These are phyloP conservation scores for Azorinus chamasolen DNA, from an alignment of 2,888 invertebrate species.

Conservation along the genomic window DNA sequence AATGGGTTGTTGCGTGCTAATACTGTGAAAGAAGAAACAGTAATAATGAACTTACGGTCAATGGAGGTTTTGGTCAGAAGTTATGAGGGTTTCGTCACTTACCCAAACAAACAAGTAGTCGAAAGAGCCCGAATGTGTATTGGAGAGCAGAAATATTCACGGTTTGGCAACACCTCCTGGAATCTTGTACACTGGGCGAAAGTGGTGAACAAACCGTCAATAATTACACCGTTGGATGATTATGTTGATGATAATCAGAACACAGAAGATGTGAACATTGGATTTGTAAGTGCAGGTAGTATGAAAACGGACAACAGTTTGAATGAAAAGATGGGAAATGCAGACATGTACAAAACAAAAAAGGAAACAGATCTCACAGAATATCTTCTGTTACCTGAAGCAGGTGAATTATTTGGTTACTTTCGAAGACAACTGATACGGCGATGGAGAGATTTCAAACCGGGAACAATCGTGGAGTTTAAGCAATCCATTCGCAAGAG, in stretches of 20 bases:
- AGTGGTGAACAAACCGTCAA: slow-evolving; percentile 21
- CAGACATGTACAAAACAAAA: no score
- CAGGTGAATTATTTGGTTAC: slow-evolving; percentile 2
- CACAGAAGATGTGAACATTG: no score
- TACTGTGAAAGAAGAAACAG: slow-evolving; percentile 30
- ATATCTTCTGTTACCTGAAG: slow-evolving; percentile 18
- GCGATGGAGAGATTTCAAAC: slow-evolving; percentile 26
- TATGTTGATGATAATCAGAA: no score
- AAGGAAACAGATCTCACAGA: no score
- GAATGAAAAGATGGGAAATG: no score
- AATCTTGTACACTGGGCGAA: slow-evolving; percentile 47
- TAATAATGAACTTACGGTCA: slow-evolving; percentile 15
- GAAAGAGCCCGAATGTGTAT: slow-evolving; percentile 24
- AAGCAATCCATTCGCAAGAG: not conserved
- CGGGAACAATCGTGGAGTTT: slow-evolving; percentile 31
- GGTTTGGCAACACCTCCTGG: slow-evolving; percentile 17
- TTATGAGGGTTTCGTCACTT: slow-evolving; percentile 18
- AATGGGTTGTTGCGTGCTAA: slow-evolving; percentile 14
- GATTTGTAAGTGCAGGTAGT: no score
- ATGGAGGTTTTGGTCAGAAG: slow-evolving; percentile 13
- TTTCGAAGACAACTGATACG: slow-evolving; percentile 19
- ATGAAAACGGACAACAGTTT: no score
- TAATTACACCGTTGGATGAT: not conserved
- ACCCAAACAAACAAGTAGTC: slow-evolving; percentile 23
- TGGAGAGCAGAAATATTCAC: slow-evolving; percentile 27